phyloP scores from a whole-genome alignment of 2,888 invertebrate species.

The Trimorus sp. region DNA sequence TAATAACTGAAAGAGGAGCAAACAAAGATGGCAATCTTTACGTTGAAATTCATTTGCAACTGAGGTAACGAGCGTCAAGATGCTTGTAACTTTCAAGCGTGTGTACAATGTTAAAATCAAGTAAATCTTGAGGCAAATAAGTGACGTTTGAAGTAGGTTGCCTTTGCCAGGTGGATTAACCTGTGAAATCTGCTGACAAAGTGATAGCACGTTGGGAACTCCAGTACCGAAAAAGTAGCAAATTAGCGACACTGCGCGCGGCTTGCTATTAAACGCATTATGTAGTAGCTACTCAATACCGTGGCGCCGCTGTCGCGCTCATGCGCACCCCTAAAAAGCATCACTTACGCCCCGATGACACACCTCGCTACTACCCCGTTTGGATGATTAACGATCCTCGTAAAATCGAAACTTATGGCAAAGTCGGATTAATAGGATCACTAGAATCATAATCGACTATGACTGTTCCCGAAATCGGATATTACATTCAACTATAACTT shows the following conservation, averaged over 20 bases:
- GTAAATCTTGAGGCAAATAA: too few species aligned
- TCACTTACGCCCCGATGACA: slow-evolving; percentile 63
- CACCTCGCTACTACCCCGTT: slow-evolving; percentile 56
- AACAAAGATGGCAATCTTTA: too few species aligned
- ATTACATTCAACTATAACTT: slow-evolving; percentile 49
- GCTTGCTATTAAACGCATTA: slow-evolving; percentile 47
- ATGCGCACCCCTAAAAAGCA: slow-evolving; percentile 67
- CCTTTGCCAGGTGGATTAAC: too few species aligned
- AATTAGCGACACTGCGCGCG: slow-evolving; percentile 22
- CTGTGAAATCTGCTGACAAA: too few species aligned
- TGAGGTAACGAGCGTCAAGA: too few species aligned
- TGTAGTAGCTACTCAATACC: slow-evolving; percentile 68
- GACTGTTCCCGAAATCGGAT: slow-evolving; percentile 49
- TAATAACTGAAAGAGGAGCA: too few species aligned
- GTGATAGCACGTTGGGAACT: too few species aligned
- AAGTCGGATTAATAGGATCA: slow-evolving; percentile 62
- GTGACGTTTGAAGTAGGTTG: too few species aligned
- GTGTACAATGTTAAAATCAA: too few species aligned
- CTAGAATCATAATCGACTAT: slow-evolving; percentile 55
- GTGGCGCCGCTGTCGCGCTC: slow-evolving; percentile 64
- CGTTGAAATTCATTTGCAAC: too few species aligned
- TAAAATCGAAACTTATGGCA: slow-evolving; percentile 63
- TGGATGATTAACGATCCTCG: slow-evolving; percentile 60
- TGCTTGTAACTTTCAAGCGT: too few species aligned
- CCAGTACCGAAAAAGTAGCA: slow-evolving; percentile 5